phyloP scores from a whole-genome alignment of 2,888 invertebrate genomes.

The Eurytoma adleriae region DNA sequence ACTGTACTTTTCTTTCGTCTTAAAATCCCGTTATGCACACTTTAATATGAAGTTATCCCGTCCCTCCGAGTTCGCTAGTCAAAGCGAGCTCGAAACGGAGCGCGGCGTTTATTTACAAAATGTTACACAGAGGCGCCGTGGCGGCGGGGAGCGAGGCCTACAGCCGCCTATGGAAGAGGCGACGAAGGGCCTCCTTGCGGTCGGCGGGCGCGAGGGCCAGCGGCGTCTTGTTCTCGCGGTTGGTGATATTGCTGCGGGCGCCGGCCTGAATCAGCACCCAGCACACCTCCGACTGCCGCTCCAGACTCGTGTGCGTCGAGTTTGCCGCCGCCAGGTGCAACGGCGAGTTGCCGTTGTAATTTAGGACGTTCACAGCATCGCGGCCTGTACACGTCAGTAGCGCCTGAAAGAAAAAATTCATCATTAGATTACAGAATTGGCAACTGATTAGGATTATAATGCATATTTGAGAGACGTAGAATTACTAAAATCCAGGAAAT shows the following conservation, averaged over 20 bases:
- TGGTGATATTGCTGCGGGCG: slow-evolving; percentile 61
- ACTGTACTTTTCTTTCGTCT: too few relatives aligned
- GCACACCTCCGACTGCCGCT: slow-evolving; percentile 65
- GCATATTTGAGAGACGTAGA: too few relatives aligned
- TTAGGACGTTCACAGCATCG: slow-evolving; percentile 62
- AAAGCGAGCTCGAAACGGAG: too few relatives aligned
- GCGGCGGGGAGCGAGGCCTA: not conserved
- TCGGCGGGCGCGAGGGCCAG: slow-evolving; percentile 62
- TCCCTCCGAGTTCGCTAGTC: too few relatives aligned
- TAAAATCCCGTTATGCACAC: too few relatives aligned
- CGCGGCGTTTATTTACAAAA: slow-evolving; percentile 30
- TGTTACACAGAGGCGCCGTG: slow-evolving; percentile 22
- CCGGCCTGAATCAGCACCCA: slow-evolving; percentile 64
- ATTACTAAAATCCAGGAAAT: too few relatives aligned
- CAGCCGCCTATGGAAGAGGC: slow-evolving; percentile 61
- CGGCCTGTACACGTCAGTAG: slow-evolving; percentile 30
- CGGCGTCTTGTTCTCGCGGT: slow-evolving; percentile 65
- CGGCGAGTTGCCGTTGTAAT: slow-evolving; percentile 66
- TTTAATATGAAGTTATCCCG: too few relatives aligned
- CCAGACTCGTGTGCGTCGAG: slow-evolving; percentile 58
- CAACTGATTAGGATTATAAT: too few relatives aligned
- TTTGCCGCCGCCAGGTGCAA: slow-evolving; percentile 65
- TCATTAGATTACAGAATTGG: not conserved
- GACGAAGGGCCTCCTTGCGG: slow-evolving; percentile 62
- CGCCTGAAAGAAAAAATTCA: not conserved